Evolutionary conservation across 2,797 vertebrate species (phyloP).

Genomic region (Myioborus miniatus): DNA sequence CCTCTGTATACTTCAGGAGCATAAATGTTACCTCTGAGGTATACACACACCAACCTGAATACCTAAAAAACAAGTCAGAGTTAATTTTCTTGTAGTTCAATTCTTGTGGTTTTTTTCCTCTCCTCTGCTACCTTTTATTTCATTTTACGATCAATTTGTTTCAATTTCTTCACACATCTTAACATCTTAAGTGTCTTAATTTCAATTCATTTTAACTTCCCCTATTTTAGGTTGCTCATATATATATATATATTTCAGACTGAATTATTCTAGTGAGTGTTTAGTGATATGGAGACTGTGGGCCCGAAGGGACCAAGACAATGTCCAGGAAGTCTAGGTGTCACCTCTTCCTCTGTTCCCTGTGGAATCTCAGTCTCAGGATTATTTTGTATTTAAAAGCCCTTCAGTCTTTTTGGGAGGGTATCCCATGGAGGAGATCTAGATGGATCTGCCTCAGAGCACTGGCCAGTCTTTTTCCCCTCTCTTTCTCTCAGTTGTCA

Average conservation of each 20-base stretch:
- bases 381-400: background rate
- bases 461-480: background rate
- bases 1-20: background rate
- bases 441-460: background rate
- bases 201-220: conserved; percentile 30
- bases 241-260: background rate
- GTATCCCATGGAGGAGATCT: background rate
- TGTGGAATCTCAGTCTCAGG: background rate
- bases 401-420: background rate
- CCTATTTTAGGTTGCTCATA: background rate
- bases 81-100: background rate
- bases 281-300: background rate
- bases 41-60: background rate
- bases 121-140: conserved; percentile 7
- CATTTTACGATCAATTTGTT: conserved; percentile 30
- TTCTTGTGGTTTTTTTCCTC: fast-evolving
- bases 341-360: background rate
- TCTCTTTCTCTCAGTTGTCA: background rate
- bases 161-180: conserved; percentile 18
- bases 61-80: background rate
- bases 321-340: background rate
- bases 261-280: background rate
- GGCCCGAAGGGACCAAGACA: background rate
- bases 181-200: conserved; percentile 19
- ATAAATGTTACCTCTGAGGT: background rate